phyloP scores from a whole-genome alignment of 2,888 invertebrate species.

The Branchipolynoe longqiensis region DNA sequence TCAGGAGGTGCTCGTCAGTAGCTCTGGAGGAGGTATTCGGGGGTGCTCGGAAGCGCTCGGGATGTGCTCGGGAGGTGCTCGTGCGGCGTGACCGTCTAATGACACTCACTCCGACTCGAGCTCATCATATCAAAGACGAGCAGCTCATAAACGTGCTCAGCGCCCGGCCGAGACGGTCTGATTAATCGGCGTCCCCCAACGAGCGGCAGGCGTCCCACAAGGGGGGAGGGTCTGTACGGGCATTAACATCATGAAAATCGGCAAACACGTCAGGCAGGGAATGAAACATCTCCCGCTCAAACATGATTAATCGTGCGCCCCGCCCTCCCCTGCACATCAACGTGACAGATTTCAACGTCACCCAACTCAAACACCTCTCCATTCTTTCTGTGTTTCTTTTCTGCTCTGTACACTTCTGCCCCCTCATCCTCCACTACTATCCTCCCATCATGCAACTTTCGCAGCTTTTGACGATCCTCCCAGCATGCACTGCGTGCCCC shows the following conservation, averaged over 20 bases:
- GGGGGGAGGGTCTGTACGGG: conserved; percentile 17
- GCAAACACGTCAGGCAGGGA: conserved; percentile 42
- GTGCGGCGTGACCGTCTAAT: conserved; percentile 12
- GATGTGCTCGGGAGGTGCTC: conserved; percentile 17
- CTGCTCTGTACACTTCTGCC: neutral
- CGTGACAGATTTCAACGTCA: too few species aligned
- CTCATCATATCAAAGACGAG: conserved; percentile 43
- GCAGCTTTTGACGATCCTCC: neutral
- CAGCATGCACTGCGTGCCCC: neutral
- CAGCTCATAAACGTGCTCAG: conserved; percentile 48
- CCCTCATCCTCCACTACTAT: neutral
- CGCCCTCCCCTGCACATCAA: too few species aligned
- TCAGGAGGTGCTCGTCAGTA: neutral
- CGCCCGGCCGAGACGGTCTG: conserved; percentile 14
- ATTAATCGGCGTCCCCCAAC: conserved; percentile 29
- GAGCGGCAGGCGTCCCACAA: conserved; percentile 17
- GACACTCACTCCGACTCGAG: too few species aligned
- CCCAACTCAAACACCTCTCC: too few species aligned
- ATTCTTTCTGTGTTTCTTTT: neutral
- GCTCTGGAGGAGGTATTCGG: neutral
- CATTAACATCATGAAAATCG: conserved; percentile 57
- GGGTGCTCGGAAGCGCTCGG: neutral
- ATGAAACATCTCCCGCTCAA: conserved; percentile 52
- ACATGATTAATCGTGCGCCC: conserved; percentile 28
- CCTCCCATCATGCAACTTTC: neutral